Percentiles rank a stretch among this genome's conserved stretches.
Conservation (phyloP, 2,888 invertebrate species). For the Pseudolycoriella hygida region DNA sequence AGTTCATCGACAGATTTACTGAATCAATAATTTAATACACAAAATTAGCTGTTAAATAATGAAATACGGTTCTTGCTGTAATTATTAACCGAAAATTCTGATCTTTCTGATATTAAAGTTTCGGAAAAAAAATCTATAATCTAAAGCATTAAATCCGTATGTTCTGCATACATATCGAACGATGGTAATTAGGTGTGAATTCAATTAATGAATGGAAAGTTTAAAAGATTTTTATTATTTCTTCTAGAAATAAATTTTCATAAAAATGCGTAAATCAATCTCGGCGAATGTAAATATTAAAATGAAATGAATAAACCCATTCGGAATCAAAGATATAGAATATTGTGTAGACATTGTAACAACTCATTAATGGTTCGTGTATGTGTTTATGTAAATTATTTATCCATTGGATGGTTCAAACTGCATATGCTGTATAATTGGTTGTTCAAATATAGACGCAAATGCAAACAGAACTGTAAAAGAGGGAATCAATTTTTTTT, state of each 20-base stretch:
- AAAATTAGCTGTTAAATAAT: too few relatives aligned
- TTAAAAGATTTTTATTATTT: neutral
- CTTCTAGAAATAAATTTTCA: neutral
- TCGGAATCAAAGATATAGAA: too few relatives aligned
- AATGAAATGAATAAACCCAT: too few relatives aligned
- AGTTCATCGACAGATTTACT: too few relatives aligned
- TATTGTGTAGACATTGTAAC: neutral
- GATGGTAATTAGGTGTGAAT: neutral
- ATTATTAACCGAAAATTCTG: too few relatives aligned
- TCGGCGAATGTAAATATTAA: neutral
- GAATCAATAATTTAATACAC: too few relatives aligned
- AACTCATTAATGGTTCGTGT: neutral
- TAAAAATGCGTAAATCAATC: neutral
- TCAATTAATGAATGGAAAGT: neutral
- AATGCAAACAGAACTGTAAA: constrained; percentile 13
- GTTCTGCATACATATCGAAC: neutral
- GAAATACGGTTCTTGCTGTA: too few relatives aligned
- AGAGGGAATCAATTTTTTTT: neutral
- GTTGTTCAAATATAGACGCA: constrained; percentile 16
- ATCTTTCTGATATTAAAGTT: too few relatives aligned
- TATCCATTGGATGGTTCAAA: constrained; percentile 5
- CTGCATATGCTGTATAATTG: constrained; percentile 14
- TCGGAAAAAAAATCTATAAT: too few relatives aligned
- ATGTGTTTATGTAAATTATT: constrained; percentile 2
- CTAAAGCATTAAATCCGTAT: neutral